These are phyloP conservation scores for Diadromus collaris DNA, from an alignment of 2,888 invertebrate species.

Conservation along the genomic window DNA sequence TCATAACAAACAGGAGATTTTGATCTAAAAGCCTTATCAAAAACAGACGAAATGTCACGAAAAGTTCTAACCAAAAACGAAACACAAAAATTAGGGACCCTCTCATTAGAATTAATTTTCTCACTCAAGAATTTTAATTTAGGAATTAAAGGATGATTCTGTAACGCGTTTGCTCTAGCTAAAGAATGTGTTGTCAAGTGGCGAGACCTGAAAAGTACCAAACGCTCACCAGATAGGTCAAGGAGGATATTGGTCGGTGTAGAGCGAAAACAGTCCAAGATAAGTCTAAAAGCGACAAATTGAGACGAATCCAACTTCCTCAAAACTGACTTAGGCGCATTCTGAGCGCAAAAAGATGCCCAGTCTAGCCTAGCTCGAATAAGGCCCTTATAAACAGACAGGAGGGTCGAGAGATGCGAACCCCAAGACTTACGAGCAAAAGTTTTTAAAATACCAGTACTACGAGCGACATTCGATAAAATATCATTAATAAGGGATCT, in stretches of 20 bases:
- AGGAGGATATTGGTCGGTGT: constrained; percentile 10
- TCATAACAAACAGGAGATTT: too few species aligned
- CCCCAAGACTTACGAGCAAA: constrained; percentile 14
- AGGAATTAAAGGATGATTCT: background rate
- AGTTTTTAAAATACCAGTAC: constrained; percentile 2
- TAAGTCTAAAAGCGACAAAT: constrained; percentile 12
- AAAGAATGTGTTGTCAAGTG: background rate
- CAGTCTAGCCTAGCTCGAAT: constrained; percentile 20
- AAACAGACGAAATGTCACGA: too few species aligned
- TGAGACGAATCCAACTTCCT: background rate
- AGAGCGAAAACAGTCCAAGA: constrained; percentile 20
- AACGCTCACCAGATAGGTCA: constrained; percentile 2
- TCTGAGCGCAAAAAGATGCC: background rate
- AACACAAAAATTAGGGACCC: background rate
- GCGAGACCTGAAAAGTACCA: background rate
- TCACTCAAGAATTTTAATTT: background rate
- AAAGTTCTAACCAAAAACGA: too few species aligned
- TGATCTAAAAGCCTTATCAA: too few species aligned
- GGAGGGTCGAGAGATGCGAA: background rate
- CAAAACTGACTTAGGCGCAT: background rate
- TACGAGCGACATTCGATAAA: background rate
- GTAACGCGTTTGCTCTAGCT: background rate
- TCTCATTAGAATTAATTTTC: background rate
- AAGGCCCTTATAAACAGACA: constrained; percentile 7
- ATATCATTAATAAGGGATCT: constrained; percentile 4